phyloP scores from a whole-genome alignment of 2,113 vertebrate genomes.

The Coptodon rendalli region DNA sequence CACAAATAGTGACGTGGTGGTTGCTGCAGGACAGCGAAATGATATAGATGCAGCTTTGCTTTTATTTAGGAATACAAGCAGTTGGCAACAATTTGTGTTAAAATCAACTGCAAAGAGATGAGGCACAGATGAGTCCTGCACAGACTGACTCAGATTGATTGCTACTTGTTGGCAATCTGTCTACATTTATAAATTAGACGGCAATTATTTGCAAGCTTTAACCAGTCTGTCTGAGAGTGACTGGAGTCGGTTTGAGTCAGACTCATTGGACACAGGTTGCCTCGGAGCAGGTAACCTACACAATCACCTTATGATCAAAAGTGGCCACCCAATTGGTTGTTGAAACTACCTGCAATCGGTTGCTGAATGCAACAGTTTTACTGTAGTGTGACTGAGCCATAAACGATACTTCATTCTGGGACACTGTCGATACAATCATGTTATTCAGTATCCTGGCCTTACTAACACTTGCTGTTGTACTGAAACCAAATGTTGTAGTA shows the following conservation, averaged over 20 bases:
- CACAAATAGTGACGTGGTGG: not conserved
- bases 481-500: not conserved
- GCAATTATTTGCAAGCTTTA: not conserved
- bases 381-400: not conserved
- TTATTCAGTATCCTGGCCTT: not conserved
- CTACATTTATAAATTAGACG: not conserved
- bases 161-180: not conserved
- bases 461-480: fast-evolving
- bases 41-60: not conserved
- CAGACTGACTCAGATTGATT: not conserved
- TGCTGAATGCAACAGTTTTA: not conserved
- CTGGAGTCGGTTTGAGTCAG: not conserved
- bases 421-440: not conserved
- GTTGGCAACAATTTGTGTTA: not conserved
- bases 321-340: not conserved
- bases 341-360: not conserved
- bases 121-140: not conserved
- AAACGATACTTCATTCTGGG: not conserved
- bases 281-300: fast-evolving
- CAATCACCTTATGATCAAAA: not conserved
- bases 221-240: not conserved
- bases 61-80: not conserved
- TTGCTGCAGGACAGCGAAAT: not conserved
- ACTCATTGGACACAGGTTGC: not conserved
- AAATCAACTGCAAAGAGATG: not conserved